These are phyloP conservation scores for Drosophila algonquin DNA, from an alignment of 2,888 invertebrate genomes.

Conservation along the genomic window DNA sequence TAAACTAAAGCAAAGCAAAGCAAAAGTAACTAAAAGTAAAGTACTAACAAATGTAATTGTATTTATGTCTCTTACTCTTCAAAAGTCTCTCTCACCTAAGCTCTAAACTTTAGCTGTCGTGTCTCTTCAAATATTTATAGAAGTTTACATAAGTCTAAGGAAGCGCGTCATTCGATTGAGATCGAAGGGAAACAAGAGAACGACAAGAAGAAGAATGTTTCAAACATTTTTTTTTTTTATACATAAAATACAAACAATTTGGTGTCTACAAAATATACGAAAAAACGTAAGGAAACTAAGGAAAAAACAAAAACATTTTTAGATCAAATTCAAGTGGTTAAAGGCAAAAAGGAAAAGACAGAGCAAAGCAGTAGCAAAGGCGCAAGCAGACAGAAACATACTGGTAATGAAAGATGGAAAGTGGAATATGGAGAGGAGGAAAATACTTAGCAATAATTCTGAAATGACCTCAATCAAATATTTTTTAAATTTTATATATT, in stretches of 20 bases:
- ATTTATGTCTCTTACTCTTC: conserved; percentile 52
- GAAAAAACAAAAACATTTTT: conserved; percentile 44
- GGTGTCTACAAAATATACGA: conserved; percentile 79
- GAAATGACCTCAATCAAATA: conserved; percentile 84
- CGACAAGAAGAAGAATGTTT: conserved; percentile 45
- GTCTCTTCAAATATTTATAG: conserved; percentile 69
- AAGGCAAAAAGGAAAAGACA: conserved; percentile 31
- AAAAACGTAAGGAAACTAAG: conserved; percentile 50
- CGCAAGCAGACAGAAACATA: conserved; percentile 16
- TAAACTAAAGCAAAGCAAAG: conserved; percentile 26
- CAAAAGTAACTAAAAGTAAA: conserved; percentile 13
- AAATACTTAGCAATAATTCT: conserved; percentile 83
- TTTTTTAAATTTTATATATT: conserved; percentile 81
- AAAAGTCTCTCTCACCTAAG: conserved; percentile 60
- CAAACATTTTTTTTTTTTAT: conserved; percentile 66
- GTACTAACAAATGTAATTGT: conserved; percentile 45
- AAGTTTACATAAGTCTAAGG: conserved; percentile 54
- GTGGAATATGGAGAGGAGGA: conserved; percentile 15
- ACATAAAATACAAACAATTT: conserved; percentile 50
- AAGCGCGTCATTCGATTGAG: conserved; percentile 18
- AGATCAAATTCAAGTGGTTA: conserved; percentile 66
- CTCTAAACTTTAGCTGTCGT: conserved; percentile 71
- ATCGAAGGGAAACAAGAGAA: conserved; percentile 3
- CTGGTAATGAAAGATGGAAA: conserved; percentile 16
- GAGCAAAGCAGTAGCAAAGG: conserved; percentile 14